These are phyloP conservation scores for Microplitis mediator DNA, from an alignment of 1,140 invertebrate species.

Conservation along the genomic window DNA sequence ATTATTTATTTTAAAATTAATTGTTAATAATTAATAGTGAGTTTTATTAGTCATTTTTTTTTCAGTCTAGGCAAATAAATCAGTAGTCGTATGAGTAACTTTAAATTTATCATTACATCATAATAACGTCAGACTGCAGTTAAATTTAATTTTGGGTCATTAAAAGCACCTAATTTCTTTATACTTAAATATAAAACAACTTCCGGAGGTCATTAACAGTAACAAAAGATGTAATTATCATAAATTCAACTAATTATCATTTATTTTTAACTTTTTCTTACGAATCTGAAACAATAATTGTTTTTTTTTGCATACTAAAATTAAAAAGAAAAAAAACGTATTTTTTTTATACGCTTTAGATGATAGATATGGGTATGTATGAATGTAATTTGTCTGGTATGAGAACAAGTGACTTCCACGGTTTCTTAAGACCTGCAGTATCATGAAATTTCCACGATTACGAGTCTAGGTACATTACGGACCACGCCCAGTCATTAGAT, in stretches of 20 bases:
- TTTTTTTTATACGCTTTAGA: neutral
- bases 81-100: too few relatives aligned
- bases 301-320: too few relatives aligned
- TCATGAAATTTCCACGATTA: conserved; percentile 24
- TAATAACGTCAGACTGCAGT: neutral
- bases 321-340: neutral
- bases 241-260: neutral
- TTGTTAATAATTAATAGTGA: too few relatives aligned
- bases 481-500: conserved; percentile 44
- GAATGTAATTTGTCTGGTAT: neutral
- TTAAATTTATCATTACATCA: too few relatives aligned
- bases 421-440: neutral
- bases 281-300: neutral
- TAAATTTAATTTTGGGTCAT: neutral
- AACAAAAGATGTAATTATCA: neutral
- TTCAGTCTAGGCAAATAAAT: too few relatives aligned
- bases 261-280: neutral
- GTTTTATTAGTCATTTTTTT: too few relatives aligned
- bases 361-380: neutral
- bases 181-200: neutral
- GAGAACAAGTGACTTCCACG: neutral
- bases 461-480: conserved; percentile 25
- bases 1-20: too few relatives aligned
- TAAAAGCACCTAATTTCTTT: neutral
- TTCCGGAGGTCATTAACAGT: conserved; percentile 4